Base-by-base conservation (phyloP, 2,888 invertebrate species). In the Drosophila austrosaltans region DNA sequence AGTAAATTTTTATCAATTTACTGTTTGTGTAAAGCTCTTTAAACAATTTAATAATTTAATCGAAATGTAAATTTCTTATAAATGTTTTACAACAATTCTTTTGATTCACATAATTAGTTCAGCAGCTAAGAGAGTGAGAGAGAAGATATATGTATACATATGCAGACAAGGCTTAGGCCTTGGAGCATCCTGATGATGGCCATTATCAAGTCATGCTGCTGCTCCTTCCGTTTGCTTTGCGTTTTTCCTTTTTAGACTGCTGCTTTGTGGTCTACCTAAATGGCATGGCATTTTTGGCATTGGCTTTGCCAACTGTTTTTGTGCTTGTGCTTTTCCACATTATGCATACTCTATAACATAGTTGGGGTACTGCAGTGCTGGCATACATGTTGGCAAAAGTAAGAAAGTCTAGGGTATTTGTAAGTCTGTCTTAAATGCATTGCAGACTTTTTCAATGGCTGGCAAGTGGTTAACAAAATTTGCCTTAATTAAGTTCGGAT, bases 151-250 rank as follows among this genome's bases (percentile, higher is more conserved):
- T 28, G 6, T 28, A 25, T 28, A 28, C 4, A 53, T 6, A 12
- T 10, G 36, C 63, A 63, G 65, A 66, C 75, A 63, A 70, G 72
- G 74, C 78, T 77, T 59, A 75, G 63, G 57, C 78, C 63, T 75
- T 77, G 66, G 75, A 68, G 68, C 76, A 57, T 65, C 64, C 58
- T 69, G 56, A 61, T 72, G 77, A 75, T 60, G 76, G 74, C 63
- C 77, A 70, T 58, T 73, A 72, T 72, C 73, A 72, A 72, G 72
- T 62, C 72, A 58, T 66, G 53, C 72, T 53, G 62, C 25, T 70
- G 30, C 44, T 64, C 63, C 58, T 64, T 71, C 40, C 42, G 58
- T 53, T 53, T 69, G 58, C 30, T 8, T 40, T 64, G 48, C 64
- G 25, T 71, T 65, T 42, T 28, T 12, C 39, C 48, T 39, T 22